Conservation (phyloP, 2,888 invertebrate genomes). For the Ommatoiulus sabulosus region DNA sequence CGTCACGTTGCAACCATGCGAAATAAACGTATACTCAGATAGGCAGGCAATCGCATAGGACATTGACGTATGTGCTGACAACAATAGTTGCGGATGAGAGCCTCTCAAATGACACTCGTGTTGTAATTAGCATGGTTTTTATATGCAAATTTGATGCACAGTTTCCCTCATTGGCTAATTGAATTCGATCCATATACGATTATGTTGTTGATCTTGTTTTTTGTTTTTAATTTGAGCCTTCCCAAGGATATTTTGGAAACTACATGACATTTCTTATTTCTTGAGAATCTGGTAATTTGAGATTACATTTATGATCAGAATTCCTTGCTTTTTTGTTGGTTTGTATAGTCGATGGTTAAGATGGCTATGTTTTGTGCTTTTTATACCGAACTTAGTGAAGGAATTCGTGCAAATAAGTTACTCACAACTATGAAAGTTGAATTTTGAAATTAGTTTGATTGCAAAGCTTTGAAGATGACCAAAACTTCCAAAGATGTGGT, state of each 20-base stretch:
- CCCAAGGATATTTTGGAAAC: neutral
- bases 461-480: too few species aligned
- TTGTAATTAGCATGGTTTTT: neutral
- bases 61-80: conserved; percentile 26
- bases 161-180: neutral
- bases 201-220: neutral
- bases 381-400: too few species aligned
- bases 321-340: too few species aligned
- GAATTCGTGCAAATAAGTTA: too few species aligned
- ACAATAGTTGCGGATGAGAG: conserved; percentile 17
- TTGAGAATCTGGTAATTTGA: too few species aligned
- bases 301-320: too few species aligned
- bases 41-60: conserved; percentile 16
- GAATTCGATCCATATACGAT: neutral
- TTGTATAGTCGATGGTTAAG: too few species aligned
- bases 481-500: too few species aligned
- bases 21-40: neutral
- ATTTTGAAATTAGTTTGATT: too few species aligned
- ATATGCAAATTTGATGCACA: neutral
- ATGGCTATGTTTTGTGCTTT: too few species aligned
- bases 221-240: neutral
- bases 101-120: conserved; percentile 1
- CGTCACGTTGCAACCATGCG: conserved; percentile 2
- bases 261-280: too few species aligned
- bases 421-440: too few species aligned